A percentile compares a stretch with the other conserved stretches of the same genome.
These are phyloP conservation scores for Junco hyemalis DNA, from an alignment of 2,113 vertebrate species.

Conservation along the genomic window DNA sequence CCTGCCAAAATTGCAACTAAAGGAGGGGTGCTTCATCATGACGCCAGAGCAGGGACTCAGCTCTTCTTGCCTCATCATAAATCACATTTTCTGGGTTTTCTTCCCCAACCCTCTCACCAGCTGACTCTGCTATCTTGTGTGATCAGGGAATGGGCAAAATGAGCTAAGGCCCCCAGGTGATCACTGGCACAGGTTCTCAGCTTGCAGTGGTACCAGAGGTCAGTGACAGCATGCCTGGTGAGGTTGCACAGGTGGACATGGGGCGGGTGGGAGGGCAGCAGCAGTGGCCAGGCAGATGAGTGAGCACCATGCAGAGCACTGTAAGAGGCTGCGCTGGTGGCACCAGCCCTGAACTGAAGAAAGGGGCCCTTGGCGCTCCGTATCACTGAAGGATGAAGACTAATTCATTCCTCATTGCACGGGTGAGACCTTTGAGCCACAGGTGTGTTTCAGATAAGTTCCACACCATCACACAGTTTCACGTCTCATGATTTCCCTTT, in stretches of 20 bases:
- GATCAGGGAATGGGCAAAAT: neutral
- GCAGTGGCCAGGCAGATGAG: neutral
- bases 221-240: neutral
- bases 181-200: neutral
- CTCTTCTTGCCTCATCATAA: neutral
- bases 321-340: neutral
- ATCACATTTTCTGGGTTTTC: neutral
- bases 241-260: rapidly evolving
- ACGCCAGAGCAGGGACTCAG: neutral
- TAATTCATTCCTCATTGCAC: neutral
- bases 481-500: neutral
- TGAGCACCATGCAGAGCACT: neutral
- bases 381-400: neutral
- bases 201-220: neutral
- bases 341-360: neutral
- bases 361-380: rapidly evolving
- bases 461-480: neutral
- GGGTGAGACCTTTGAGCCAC: neutral
- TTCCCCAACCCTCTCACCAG: neutral
- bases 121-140: neutral
- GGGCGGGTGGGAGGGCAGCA: neutral
- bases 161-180: neutral
- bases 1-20: neutral
- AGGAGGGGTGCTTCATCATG: neutral
- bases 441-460: neutral